These are phyloP conservation scores for Cyaniris semiargus DNA, from an alignment of 2,888 invertebrate species.

Conservation along the genomic window DNA sequence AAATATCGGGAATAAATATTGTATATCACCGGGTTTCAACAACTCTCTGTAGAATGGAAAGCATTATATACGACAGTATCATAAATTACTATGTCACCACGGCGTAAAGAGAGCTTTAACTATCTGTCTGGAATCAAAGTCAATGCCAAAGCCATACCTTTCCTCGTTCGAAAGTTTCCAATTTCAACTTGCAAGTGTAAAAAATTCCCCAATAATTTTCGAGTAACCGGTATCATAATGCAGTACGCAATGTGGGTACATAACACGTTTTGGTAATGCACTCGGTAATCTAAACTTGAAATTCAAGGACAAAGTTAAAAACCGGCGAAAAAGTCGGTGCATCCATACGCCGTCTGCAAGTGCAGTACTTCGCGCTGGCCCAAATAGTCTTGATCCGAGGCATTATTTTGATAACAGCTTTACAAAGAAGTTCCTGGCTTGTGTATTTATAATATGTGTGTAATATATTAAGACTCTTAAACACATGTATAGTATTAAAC, in stretches of 20 bases:
- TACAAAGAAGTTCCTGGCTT: too few species aligned
- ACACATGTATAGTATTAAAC: too few species aligned
- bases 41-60: too few species aligned
- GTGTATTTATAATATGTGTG: too few species aligned
- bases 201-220: constrained; percentile 8
- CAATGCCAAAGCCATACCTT: background rate
- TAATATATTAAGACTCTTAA: too few species aligned
- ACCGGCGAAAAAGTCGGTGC: constrained; percentile 69
- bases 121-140: too few species aligned
- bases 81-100: too few species aligned
- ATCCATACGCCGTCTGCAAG: constrained; percentile 71
- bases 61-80: too few species aligned
- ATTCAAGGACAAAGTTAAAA: constrained; percentile 76
- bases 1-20: too few species aligned
- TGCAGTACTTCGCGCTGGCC: constrained; percentile 50
- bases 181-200: background rate
- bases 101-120: too few species aligned
- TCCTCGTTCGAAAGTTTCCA: background rate
- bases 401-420: background rate
- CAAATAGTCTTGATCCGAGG: constrained; percentile 44
- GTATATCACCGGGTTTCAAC: too few species aligned
- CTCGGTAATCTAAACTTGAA: constrained; percentile 76
- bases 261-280: constrained; percentile 56
- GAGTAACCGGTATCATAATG: constrained; percentile 22
- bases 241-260: constrained; percentile 42